Base-by-base conservation (phyloP, 2,888 invertebrate genomes). In the Fragum whitleyi region DNA sequence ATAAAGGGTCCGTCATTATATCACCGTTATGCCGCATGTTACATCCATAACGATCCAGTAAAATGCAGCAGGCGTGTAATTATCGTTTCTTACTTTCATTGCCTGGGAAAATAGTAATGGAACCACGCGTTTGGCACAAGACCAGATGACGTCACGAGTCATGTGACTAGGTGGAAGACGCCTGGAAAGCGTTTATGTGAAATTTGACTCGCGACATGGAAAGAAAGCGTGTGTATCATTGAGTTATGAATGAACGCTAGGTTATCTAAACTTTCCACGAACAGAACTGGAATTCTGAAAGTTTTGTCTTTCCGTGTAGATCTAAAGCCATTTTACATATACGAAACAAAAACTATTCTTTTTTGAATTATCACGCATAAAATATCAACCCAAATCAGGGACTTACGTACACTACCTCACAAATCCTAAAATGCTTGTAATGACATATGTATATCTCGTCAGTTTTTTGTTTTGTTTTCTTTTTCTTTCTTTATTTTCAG, bases 61-160 rank as follows among this genome's bases (percentile, higher is more conserved):
- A 85, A 82, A 75, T 79, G 77, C 74, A 85, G 62, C 81, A 82
- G 77, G 85, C 85, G 81, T 85, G 75, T 85, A 85, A 85, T 82
- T 79, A 78, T 73, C 69, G 28, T 42, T 72, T 77, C 72, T 72
- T 68, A 26, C 65, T 81, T 74, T 74, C 59, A 70, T 53, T 61
- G 79, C 85, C 79, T 85, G 85, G 85, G 85, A 85, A 85, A 79
- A 85, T 82, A 79, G 79, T 79, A 78, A 69, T 76, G 69, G 67
- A 62, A 74, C 77, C 81, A 85, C 81, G 85, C 79, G 81, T 77
- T 78, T 85, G 85, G 85, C 85, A 85, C 81, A 73, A 85, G 85
- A 74, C 82, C 85, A 80, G 55, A 32, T 80, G 79, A 85, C 85
- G 81, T 85, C 81, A 85, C 68, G 6, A n/a, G 36, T 70, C 85